These are phyloP conservation scores for Ectropis grisescens DNA, from an alignment of 1,140 invertebrate genomes.

Conservation along the genomic window DNA sequence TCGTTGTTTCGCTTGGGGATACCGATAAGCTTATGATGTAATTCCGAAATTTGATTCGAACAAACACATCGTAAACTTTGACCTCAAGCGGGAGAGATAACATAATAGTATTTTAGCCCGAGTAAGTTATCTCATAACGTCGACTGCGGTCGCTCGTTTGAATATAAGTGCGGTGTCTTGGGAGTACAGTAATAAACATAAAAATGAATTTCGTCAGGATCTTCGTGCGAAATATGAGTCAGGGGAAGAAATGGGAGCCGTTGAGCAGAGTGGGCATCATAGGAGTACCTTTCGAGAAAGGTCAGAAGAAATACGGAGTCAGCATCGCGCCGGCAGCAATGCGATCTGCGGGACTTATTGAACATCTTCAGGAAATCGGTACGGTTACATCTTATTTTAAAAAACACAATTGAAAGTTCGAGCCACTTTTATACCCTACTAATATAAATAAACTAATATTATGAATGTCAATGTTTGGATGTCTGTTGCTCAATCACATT, in stretches of 20 bases:
- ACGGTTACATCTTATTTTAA: conserved; percentile 26
- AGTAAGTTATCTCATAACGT: conserved; percentile 7
- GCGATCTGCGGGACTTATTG: conserved; percentile 63
- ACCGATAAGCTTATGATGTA: background rate
- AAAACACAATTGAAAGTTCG: conserved; percentile 1
- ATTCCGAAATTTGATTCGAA: too few relatives aligned
- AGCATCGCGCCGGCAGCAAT: conserved; percentile 71
- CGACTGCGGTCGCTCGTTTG: background rate
- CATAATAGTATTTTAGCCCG: conserved; percentile 7
- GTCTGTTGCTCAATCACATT: too few relatives aligned
- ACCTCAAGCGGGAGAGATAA: conserved; percentile 2
- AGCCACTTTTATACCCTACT: background rate
- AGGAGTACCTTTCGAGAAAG: conserved; percentile 83
- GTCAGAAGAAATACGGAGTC: conserved; percentile 76
- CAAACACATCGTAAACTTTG: conserved; percentile 1
- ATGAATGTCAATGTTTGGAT: too few relatives aligned
- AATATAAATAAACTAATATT: too few relatives aligned
- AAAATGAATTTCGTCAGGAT: conserved; percentile 48
- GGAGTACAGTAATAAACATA: conserved; percentile 1
- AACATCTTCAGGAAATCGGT: conserved; percentile 63
- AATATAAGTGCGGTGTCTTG: background rate
- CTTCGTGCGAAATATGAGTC: conserved; percentile 41
- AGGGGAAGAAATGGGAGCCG: conserved; percentile 28
- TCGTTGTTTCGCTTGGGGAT: too few relatives aligned
- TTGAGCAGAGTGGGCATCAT: conserved; percentile 73